Evolutionary conservation across 2,888 invertebrate species (phyloP), one percentile per base, ranked within the genome.

Genomic region (Eupeodes latifasciatus): DNA sequence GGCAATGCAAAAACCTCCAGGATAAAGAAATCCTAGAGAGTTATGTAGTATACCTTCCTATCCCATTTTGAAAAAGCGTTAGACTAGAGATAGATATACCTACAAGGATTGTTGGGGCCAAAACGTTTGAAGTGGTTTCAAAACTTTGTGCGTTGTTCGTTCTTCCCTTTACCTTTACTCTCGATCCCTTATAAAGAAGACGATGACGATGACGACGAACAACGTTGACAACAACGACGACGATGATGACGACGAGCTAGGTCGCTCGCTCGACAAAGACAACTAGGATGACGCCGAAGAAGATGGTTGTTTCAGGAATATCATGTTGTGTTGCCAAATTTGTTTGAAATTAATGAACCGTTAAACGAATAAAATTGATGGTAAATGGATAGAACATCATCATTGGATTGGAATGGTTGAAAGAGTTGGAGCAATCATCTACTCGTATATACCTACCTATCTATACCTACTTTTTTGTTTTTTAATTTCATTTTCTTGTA

Each of bases 361-460:
- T 75, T 64, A 81, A 88, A 81, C 85, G 81, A 88, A 88, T 88
- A 85, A 88, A 88, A 85, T 88, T 88, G 87, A 87, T 84, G 81
- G 59, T 78, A 78, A 88, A 81, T 85, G 85, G 81, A 88, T 88
- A 74, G 71, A 82, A 80, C 61, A 61, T 75, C 83, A 83, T 81
- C 85, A 85, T 66, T 86, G 75, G 62, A 78, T 59, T 61, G 72
- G 77, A 67, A 67, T 19, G 74, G 74, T 74, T 14, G 59, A 81
- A 81, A 81, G 85, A 77, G 85, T 81, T 77, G 77, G 44, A n/a
- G 16, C 59, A 59, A 34, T 14, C 12, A 36, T 53, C 36, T 36
- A 36, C 7, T 6, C 5, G 49, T 5, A 51, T 34, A 6, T 6
- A 5, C n/a, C 11, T 6, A 40, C 16, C 1, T 40, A 9, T 14